Conservation (phyloP, 35 echinoderm and acorn worm genomes). For the Ptychodera flava region DNA sequence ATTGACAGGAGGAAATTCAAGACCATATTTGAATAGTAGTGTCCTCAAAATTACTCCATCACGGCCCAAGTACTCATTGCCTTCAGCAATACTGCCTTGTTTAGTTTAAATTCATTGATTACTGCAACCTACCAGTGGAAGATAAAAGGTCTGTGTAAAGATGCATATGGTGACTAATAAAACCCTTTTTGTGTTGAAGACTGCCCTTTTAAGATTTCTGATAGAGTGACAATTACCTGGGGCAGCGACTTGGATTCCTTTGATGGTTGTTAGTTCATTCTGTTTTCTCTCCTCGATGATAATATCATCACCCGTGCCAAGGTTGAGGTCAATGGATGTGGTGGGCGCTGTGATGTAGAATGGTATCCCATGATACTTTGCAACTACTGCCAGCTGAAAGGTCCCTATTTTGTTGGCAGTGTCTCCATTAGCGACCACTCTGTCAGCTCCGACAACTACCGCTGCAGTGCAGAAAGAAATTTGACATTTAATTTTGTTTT, state of each 20-base stretch:
- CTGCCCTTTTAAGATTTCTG: no score
- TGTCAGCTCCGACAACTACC: constrained; percentile 92
- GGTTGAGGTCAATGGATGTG: constrained; percentile 58
- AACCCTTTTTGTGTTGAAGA: not conserved
- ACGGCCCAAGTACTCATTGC: no score
- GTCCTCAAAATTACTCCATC: no score
- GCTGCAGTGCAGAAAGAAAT: no score
- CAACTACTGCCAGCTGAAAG: constrained; percentile 82
- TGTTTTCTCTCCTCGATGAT: constrained; percentile 85
- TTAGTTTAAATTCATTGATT: no score
- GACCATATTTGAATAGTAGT: no score
- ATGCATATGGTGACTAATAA: not conserved
- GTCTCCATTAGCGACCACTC: constrained; percentile 94
- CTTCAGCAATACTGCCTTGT: no score
- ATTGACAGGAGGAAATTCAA: no score
- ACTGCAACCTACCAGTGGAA: not conserved
- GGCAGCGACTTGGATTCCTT: constrained; percentile 64
- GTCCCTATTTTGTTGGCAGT: constrained; percentile 98
- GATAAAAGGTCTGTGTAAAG: not conserved
- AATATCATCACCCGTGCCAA: constrained; percentile 60
- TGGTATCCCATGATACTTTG: constrained; percentile 80
- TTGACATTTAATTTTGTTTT: no score
- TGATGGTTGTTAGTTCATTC: constrained; percentile 52
- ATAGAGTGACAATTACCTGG: no score
- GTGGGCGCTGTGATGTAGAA: constrained; percentile 83